Evolutionary conservation across 2,888 invertebrate genomes (phyloP).

Genomic region (Athetis lepigone): DNA sequence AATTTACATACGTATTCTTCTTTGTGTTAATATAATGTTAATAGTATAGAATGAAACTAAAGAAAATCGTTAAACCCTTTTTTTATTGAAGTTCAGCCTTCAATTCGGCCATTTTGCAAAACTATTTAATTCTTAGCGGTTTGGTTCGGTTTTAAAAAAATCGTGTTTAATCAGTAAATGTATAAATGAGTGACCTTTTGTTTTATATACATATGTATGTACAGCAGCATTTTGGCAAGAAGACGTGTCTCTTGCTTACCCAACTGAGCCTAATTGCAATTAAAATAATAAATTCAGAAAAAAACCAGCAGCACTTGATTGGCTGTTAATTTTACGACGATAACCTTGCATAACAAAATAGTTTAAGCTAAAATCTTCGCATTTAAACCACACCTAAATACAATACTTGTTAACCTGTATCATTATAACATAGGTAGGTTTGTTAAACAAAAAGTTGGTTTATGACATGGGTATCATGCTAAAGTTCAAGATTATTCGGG

Average conservation of each 20-base stretch:
- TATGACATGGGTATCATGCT: constrained; percentile 35
- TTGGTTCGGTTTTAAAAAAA: no score
- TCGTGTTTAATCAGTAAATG: no score
- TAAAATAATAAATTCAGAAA: neutral
- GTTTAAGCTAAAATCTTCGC: constrained; percentile 10
- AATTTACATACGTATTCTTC: no score
- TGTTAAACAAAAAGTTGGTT: constrained; percentile 53
- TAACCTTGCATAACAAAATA: constrained; percentile 22
- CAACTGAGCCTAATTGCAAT: constrained; percentile 16
- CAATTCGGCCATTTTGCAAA: no score
- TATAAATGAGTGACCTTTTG: no score
- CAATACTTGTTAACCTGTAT: constrained; percentile 17
- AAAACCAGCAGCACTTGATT: constrained; percentile 10
- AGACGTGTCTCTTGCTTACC: neutral
- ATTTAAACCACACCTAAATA: constrained; percentile 27
- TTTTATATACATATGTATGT: no score
- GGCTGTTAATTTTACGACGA: constrained; percentile 19
- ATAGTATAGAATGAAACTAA: no score
- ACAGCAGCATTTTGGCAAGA: neutral
- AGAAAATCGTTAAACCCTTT: neutral
- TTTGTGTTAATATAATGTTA: no score
- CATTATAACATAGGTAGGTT: constrained; percentile 20
- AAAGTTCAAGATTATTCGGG: constrained; percentile 57
- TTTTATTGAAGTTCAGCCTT: no score
- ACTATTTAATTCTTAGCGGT: no score